Evolutionary conservation across 2,888 invertebrate genomes (phyloP).

Genomic region (Brachypterus glaber): DNA sequence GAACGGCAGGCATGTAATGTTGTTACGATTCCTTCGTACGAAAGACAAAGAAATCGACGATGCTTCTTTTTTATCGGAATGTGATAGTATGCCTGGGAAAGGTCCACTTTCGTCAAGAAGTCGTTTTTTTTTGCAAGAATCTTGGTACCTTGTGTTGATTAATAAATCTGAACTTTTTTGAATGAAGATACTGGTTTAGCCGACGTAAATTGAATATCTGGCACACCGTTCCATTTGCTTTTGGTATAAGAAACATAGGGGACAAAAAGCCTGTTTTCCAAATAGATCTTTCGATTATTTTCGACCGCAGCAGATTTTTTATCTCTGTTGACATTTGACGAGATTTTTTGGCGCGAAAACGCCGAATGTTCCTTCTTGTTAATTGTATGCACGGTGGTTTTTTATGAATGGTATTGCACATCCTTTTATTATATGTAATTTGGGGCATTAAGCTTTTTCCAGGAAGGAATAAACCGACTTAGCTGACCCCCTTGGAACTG

Average conservation of each 20-base stretch:
- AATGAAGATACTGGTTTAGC: slow-evolving; percentile 10
- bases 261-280: slow-evolving; percentile 4
- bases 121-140: slow-evolving; percentile 16
- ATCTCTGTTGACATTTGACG: too few relatives aligned
- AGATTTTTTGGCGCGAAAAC: too few relatives aligned
- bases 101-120: slow-evolving; percentile 16
- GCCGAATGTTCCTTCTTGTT: neutral
- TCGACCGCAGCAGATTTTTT: too few relatives aligned
- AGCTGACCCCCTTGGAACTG: slow-evolving; percentile 1
- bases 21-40: slow-evolving; percentile 1
- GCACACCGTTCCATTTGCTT: slow-evolving; percentile 5
- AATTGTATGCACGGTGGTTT: slow-evolving; percentile 3
- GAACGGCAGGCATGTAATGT: slow-evolving; percentile 19
- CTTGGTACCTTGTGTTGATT: slow-evolving; percentile 15
- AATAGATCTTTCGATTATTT: neutral
- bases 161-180: slow-evolving; percentile 15
- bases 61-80: slow-evolving; percentile 13
- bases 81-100: slow-evolving; percentile 18
- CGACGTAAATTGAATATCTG: slow-evolving; percentile 10
- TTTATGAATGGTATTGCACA: slow-evolving; percentile 5
- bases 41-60: slow-evolving; percentile 11
- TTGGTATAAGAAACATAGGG: slow-evolving; percentile 10
- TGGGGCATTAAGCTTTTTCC: slow-evolving; percentile 3
- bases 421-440: slow-evolving; percentile 1
- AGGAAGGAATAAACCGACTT: slow-evolving; percentile 1